Evolutionary conservation across 2,888 invertebrate genomes (phyloP), one percentile per base, ranked within the genome.

Genomic region (Hemithea aestivaria): DNA sequence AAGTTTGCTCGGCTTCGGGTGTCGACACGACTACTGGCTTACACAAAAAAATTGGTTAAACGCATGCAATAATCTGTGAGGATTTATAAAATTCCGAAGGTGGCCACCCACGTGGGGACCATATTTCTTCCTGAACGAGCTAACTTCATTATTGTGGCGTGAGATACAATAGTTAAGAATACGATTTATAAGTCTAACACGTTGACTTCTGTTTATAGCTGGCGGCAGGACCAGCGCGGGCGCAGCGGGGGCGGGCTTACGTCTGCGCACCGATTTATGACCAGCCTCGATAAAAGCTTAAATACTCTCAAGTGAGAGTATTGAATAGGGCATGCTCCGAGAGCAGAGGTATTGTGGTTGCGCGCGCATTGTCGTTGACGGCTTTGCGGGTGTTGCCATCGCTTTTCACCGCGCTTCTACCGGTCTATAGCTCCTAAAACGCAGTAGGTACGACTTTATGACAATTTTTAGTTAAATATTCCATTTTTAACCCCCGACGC

Each of bases 161-260:
- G 79, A 83, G 84, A 84, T 85, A 87, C 87, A 85, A 85, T 85
- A 84, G 85, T 84, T 85, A 85, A 85, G 87, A 83, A 67, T 77
- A 84, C 81, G 84, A 87, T 87, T 85, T 87, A 87, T 87, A 83
- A 81, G 83, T 79, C 79, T 75, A 78, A 85, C 85, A 87, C 84
- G 87, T 82, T 84, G 85, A 85, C 87, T 85, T 83, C 87, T 87
- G 87, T 85, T 87, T 85, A 84, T 85, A 82, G 83, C 81, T 73
- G 69, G 73, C 69, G 76, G 81, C 73, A 73, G 71, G 71, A n/a
- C n/a, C n/a, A n/a, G 64, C 62, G 69, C 66, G 73, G 68, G 62
- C 62, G 72, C 67, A 71, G 73, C 70, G 79, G 76, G 80, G 81
- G 77, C 74, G 77, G 75, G 77, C 67, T 65, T 76, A 81, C 81